Conservation (phyloP, 2,888 invertebrate genomes). For the Omphaloscelis lunosa region DNA sequence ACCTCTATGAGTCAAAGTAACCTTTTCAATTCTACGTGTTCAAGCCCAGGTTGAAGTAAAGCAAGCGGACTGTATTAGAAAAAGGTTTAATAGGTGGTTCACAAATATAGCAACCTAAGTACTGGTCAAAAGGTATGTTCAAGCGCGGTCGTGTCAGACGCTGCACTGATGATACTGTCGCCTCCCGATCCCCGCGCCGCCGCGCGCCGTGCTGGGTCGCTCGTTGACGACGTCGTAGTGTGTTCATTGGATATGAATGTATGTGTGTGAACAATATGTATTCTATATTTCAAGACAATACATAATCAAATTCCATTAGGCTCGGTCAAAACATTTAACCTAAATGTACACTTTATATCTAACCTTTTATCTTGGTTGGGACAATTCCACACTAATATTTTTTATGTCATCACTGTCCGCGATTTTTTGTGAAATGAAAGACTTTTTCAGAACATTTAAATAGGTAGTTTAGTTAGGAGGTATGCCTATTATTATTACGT, state of each 20-base stretch:
- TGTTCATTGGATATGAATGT: no score
- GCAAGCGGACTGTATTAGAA: no score
- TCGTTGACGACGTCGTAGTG: no score
- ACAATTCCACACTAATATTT: conserved; percentile 31
- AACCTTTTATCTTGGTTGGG: conserved; percentile 39
- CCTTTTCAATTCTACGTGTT: conserved; percentile 15
- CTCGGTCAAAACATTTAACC: conserved; percentile 41
- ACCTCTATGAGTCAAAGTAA: neutral
- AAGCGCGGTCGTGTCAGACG: no score
- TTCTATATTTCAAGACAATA: conserved; percentile 41
- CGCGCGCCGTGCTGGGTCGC: no score
- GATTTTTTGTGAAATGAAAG: neutral
- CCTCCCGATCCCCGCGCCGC: no score
- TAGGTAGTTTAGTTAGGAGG: neutral
- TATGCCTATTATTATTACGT: neutral
- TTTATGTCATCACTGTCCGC: neutral
- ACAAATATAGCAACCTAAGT: no score
- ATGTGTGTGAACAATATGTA: neutral
- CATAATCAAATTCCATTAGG: conserved; percentile 45
- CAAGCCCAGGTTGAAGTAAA: no score
- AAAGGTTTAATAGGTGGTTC: no score
- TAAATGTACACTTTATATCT: conserved; percentile 49
- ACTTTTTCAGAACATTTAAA: neutral
- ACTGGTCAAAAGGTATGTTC: no score
- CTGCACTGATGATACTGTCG: no score